phyloP scores from a whole-genome alignment of 2,113 vertebrate genomes.

The Menidia beryllina region DNA sequence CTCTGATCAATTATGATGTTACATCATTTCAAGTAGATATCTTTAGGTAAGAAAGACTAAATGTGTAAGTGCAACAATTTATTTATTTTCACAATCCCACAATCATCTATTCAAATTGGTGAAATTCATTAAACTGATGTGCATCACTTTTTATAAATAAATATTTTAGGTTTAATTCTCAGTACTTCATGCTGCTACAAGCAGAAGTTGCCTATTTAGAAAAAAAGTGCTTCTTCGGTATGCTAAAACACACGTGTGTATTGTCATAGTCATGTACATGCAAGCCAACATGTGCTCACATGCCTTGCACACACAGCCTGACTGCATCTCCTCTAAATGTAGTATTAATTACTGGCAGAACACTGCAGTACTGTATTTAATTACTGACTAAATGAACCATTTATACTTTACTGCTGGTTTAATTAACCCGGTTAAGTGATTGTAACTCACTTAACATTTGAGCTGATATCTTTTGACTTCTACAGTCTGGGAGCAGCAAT shows the following conservation, averaged over 20 bases:
- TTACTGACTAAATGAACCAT: conserved; percentile 82
- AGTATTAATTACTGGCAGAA: conserved; percentile 79
- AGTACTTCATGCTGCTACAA: too few relatives aligned
- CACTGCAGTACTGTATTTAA: conserved; percentile 78
- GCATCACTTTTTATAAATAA: too few relatives aligned
- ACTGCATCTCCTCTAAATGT: conserved; percentile 72
- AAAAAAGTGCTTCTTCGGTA: background rate
- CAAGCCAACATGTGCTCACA: background rate
- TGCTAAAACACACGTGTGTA: conserved; percentile 1
- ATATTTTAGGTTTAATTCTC: too few relatives aligned
- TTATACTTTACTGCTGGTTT: conserved; percentile 72
- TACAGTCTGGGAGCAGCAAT: conserved; percentile 58
- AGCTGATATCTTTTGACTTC: conserved; percentile 73
- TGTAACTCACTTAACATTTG: conserved; percentile 80
- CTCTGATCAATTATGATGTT: too few relatives aligned
- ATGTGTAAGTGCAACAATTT: too few relatives aligned
- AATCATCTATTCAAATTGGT: too few relatives aligned
- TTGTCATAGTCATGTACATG: too few relatives aligned
- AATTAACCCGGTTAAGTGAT: conserved; percentile 78
- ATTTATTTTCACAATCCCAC: too few relatives aligned
- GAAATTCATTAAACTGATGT: too few relatives aligned
- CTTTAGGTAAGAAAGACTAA: too few relatives aligned
- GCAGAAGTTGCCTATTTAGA: background rate
- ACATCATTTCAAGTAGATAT: too few relatives aligned
- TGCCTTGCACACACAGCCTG: conserved; percentile 39